These are phyloP conservation scores for Astyanax mexicanus DNA, from an alignment of 2,797 vertebrate genomes.

Conservation along the genomic window DNA sequence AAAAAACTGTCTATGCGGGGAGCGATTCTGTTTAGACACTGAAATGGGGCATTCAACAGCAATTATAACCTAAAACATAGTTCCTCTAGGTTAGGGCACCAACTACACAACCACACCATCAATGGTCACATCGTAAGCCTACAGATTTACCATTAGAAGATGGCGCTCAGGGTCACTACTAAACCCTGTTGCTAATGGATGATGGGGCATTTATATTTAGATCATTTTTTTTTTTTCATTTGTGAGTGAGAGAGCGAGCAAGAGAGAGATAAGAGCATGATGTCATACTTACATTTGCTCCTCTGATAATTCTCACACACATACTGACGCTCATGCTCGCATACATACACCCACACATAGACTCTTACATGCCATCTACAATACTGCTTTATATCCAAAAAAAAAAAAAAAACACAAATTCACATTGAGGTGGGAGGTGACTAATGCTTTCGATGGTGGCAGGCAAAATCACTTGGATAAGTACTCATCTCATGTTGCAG, in stretches of 20 bases:
- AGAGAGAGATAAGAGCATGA: conserved; percentile 32
- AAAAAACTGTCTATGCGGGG: conserved; percentile 23
- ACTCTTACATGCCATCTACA: conserved; percentile 68
- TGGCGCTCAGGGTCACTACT: conserved; percentile 28
- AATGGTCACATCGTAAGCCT: conserved; percentile 52
- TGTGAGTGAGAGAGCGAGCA: too few species aligned
- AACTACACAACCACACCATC: conserved; percentile 57
- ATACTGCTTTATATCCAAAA: conserved; percentile 78
- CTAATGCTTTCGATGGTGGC: conserved; percentile 66
- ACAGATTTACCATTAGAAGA: conserved; percentile 58
- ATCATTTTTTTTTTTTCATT: too few species aligned
- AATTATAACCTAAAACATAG: conserved; percentile 60
- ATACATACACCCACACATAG: conserved; percentile 55
- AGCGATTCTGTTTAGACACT: conserved; percentile 53
- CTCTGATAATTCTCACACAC: conserved; percentile 57
- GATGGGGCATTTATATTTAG: conserved; percentile 44
- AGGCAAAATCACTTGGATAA: conserved; percentile 67
- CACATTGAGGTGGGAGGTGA: conserved; percentile 80
- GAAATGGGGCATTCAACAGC: conserved; percentile 60
- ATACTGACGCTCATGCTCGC: conserved; percentile 55
- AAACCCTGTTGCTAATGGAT: conserved; percentile 14
- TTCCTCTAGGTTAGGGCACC: conserved; percentile 48
- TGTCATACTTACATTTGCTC: conserved; percentile 44
- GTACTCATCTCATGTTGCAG: conserved; percentile 61
- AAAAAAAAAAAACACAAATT: too few species aligned